Evolutionary conservation across 1,140 invertebrate genomes (phyloP).

Genomic region (Drosophila kanapiae): DNA sequence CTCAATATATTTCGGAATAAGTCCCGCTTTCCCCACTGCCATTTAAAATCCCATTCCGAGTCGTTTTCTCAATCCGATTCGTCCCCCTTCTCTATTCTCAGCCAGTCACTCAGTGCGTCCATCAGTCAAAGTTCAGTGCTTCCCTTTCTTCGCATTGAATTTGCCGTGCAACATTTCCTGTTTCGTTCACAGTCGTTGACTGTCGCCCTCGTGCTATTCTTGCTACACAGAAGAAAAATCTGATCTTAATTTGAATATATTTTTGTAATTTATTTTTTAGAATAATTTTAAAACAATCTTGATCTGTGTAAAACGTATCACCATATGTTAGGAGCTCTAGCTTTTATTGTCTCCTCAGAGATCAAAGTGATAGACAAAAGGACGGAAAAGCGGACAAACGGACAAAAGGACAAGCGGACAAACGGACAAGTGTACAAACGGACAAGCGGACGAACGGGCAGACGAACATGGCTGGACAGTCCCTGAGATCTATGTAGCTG

Average conservation of each 20-base stretch:
- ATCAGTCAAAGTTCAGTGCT: constrained; percentile 64
- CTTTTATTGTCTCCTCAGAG: neutral
- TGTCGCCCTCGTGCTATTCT: constrained; percentile 12
- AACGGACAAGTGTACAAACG: too few relatives aligned
- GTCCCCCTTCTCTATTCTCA: neutral
- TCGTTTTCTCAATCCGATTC: constrained; percentile 21
- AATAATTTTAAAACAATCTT: neutral
- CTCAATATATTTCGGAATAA: constrained; percentile 1
- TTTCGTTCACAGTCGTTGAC: constrained; percentile 48
- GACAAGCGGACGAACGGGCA: too few relatives aligned
- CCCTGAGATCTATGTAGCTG: too few relatives aligned
- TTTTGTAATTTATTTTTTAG: neutral
- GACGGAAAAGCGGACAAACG: neutral
- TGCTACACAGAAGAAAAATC: constrained; percentile 1
- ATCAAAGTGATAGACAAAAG: neutral
- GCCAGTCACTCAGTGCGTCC: constrained; percentile 31
- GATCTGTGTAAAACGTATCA: neutral
- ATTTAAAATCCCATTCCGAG: constrained; percentile 8
- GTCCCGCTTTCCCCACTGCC: neutral
- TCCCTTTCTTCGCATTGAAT: constrained; percentile 37
- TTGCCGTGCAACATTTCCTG: constrained; percentile 75
- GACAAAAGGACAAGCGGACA: too few relatives aligned
- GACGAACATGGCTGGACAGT: too few relatives aligned
- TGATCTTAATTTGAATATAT: neutral
- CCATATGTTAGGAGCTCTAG: neutral